A percentile compares a stretch with the other conserved stretches of the same genome.
These are phyloP conservation scores for Gymnoscelis rufifasciata DNA, from an alignment of 2,888 invertebrate genomes.

Conservation along the genomic window DNA sequence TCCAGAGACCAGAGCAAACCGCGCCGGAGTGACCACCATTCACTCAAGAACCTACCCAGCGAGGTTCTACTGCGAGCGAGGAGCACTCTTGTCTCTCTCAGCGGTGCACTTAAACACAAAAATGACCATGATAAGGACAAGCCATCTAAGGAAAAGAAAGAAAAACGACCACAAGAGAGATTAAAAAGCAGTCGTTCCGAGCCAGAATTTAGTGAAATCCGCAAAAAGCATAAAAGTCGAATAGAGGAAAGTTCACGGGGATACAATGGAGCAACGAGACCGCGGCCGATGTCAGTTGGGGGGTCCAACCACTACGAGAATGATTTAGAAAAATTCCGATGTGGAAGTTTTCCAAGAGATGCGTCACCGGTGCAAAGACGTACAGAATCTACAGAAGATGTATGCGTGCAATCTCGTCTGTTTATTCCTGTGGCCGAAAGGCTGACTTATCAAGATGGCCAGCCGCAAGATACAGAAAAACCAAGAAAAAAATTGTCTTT, in stretches of 20 bases:
- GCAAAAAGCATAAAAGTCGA: slow-evolving; percentile 60
- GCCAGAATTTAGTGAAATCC: slow-evolving; percentile 61
- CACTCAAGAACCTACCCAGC: slow-evolving; percentile 64
- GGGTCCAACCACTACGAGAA: slow-evolving; percentile 58
- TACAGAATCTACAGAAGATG: slow-evolving; percentile 59
- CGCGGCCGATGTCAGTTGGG: slow-evolving; percentile 65
- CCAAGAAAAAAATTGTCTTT: slow-evolving; percentile 93
- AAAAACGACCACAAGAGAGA: slow-evolving; percentile 62
- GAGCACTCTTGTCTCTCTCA: slow-evolving; percentile 65
- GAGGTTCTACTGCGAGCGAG: slow-evolving; percentile 69
- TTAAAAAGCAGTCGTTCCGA: slow-evolving; percentile 62
- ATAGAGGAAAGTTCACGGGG: slow-evolving; percentile 48
- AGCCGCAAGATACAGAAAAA: slow-evolving; percentile 69
- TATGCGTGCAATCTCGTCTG: slow-evolving; percentile 65
- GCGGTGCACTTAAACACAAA: slow-evolving; percentile 69
- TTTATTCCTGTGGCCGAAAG: slow-evolving; percentile 65
- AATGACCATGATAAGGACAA: slow-evolving; percentile 49
- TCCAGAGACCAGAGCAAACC: slow-evolving; percentile 66
- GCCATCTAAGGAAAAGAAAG: slow-evolving; percentile 61
- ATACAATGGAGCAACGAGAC: slow-evolving; percentile 37
- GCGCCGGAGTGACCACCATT: slow-evolving; percentile 57
- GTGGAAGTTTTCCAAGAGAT: slow-evolving; percentile 47
- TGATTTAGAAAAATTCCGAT: slow-evolving; percentile 44
- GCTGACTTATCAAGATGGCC: slow-evolving; percentile 51
- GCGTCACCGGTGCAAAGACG: slow-evolving; percentile 44